These are phyloP conservation scores for Circaetus gallicus DNA, from an alignment of 2,113 vertebrate species.

Conservation along the genomic window DNA sequence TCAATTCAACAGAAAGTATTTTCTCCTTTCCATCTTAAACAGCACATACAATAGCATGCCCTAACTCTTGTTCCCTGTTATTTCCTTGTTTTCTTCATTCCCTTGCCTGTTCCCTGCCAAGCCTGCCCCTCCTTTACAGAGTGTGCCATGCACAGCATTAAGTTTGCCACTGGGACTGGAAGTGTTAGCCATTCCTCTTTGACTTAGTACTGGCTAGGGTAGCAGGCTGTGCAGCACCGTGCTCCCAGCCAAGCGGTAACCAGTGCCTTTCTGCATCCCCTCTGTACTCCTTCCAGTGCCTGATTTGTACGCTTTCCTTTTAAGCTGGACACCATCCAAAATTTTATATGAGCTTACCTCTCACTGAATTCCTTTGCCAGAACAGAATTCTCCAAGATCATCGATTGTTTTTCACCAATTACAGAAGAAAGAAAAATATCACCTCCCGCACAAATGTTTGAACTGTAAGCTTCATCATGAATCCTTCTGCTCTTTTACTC, in stretches of 20 bases:
- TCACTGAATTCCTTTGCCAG: not conserved
- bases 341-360: not conserved
- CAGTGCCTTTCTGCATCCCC: not conserved
- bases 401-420: not conserved
- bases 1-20: not conserved
- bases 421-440: not conserved
- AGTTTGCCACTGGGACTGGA: not conserved
- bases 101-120: not conserved
- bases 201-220: not conserved
- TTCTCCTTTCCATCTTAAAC: not conserved
- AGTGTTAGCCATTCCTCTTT: not conserved
- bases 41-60: rapidly evolving
- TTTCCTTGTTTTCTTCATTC: not conserved
- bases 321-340: not conserved
- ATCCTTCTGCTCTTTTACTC: not conserved
- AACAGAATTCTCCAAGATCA: not conserved
- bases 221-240: rapidly evolving
- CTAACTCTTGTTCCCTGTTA: not conserved
- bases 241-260: not conserved
- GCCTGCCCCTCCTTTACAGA: not conserved
- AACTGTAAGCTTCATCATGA: not conserved
- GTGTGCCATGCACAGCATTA: rapidly evolving
- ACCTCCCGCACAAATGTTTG: not conserved
- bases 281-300: not conserved
- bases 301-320: not conserved